A percentile compares a stretch with the other conserved stretches of the same genome.
phyloP scores from a whole-genome alignment of 2,888 invertebrate genomes.

The Aelia acuminata region DNA sequence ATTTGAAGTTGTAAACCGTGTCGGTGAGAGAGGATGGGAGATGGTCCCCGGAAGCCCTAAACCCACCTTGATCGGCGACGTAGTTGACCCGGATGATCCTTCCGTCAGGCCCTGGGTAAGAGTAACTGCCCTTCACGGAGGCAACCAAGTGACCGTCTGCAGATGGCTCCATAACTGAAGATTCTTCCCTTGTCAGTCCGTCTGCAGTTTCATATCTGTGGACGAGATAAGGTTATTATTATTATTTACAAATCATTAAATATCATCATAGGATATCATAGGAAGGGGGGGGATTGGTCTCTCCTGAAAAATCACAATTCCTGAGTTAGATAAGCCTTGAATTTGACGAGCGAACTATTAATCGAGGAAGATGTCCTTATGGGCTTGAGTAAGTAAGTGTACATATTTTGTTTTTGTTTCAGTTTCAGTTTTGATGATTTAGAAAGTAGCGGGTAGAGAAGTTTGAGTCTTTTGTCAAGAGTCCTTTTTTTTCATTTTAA shows the following conservation, averaged over 20 bases:
- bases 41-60: constrained; percentile 67
- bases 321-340: no score
- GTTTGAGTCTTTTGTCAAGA: no score
- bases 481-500: no score
- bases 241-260: neutral
- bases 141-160: constrained; percentile 75
- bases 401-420: no score
- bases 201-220: constrained; percentile 75
- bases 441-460: no score
- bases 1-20: constrained; percentile 57
- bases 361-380: no score
- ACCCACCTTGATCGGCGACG: constrained; percentile 81
- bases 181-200: constrained; percentile 74
- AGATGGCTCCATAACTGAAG: constrained; percentile 73
- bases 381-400: no score
- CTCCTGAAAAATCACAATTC: no score
- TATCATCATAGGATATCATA: no score
- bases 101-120: constrained; percentile 82
- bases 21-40: constrained; percentile 67
- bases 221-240: neutral
- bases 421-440: no score
- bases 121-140: constrained; percentile 72
- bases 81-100: constrained; percentile 76
- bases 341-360: no score
- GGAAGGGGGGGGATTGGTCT: no score